Conservation (phyloP, 2,888 invertebrate genomes). For the Brenthis hecate region DNA sequence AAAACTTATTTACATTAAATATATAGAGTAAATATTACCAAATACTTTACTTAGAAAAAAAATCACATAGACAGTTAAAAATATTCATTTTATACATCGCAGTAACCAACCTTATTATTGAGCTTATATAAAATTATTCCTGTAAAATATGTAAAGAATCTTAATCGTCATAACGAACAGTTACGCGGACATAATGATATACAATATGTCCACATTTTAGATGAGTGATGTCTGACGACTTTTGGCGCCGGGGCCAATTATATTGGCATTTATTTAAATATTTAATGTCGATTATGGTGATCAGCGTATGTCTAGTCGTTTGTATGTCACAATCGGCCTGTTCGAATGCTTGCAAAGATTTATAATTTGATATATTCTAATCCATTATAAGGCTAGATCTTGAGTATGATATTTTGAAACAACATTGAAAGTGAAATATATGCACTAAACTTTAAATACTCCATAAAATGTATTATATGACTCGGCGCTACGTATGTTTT, state of each 20-base stretch:
- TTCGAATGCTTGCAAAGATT: slow-evolving; percentile 8
- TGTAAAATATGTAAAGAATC: neutral
- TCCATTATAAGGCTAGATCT: neutral
- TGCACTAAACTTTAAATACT: no score
- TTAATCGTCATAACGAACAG: neutral
- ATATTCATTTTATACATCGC: no score
- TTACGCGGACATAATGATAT: slow-evolving; percentile 3
- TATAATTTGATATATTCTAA: slow-evolving; percentile 4
- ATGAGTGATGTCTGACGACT: slow-evolving; percentile 25
- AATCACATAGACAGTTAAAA: no score
- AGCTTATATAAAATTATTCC: neutral
- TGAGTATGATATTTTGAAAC: no score
- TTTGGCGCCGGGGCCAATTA: slow-evolving; percentile 31
- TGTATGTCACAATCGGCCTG: slow-evolving; percentile 16
- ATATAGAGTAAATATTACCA: no score
- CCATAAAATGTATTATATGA: no score
- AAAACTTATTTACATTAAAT: no score
- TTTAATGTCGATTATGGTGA: slow-evolving; percentile 21
- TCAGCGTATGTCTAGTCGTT: slow-evolving; percentile 10
- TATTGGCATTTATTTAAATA: slow-evolving; percentile 30
- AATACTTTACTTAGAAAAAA: no score
- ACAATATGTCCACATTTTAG: slow-evolving; percentile 15
- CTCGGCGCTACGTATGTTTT: no score
- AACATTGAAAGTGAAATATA: no score
- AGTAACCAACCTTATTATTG: no score